Evolutionary conservation across 2,888 invertebrate genomes (phyloP), one percentile per base, ranked within the genome.

Genomic region (Patella depressa): DNA sequence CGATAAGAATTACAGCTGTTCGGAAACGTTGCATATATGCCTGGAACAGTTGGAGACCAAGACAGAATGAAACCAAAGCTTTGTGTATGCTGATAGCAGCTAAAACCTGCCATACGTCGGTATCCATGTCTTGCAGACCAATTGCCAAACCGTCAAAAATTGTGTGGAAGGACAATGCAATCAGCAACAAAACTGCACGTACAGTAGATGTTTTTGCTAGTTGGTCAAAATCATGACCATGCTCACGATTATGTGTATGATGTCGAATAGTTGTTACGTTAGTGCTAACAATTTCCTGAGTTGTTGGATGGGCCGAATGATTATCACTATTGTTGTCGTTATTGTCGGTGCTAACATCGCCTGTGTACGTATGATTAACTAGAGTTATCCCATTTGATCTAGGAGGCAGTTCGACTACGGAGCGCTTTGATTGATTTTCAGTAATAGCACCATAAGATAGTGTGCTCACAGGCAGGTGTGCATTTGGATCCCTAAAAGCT

Each of bases 121-220:
- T 72, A 7, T 79, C 79, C 54, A 88, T 87, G 14, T 83, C 77
- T 80, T 93, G 93, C 17, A 93, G 89, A 0, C 93, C 93, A 75
- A 94, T 88, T 5, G 93, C 93, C 73, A 94, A 86, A 2, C 94
- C 94, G 86, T 94, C 94, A 84, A 94, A 93, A 14, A 93, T 86
- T 15, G 93, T 93, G 86, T 94, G 94, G 5, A 94, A 85, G 2
- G 93, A 93, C 2, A 94, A 87, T 17, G 93, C 93, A 24, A 92
- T 80, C 3, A 93, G 88, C n/a, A 93, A 90, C 57, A 93, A 83
- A 34, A 93, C 78, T 0, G 93, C 91, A 9, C 93, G 87, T 5
- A 85, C 72, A 17, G 75, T 73, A 19, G 72, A 45, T 45, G 76
- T 70, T n/a, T 53, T n/a, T 7, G 53, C 53, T n/a, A 59, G 11